A percentile compares a stretch with the other conserved stretches of the same genome.
phyloP scores from a whole-genome alignment of 2,888 invertebrate species.

The Phalera bucephala region DNA sequence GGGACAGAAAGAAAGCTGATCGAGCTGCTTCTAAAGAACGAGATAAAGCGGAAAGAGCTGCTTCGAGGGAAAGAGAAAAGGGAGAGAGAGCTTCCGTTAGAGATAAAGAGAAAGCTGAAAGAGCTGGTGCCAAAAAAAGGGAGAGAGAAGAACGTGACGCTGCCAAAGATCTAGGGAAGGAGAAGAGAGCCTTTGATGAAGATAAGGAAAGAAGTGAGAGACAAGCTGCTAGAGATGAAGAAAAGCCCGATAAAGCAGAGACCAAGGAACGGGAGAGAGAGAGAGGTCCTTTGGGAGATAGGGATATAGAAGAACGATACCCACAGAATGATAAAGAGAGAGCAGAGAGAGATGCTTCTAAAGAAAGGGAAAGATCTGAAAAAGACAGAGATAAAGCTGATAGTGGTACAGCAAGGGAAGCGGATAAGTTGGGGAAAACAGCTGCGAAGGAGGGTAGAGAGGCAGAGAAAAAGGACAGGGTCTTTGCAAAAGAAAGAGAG shows the following conservation, averaged over 20 bases:
- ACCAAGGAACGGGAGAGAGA: too few species aligned
- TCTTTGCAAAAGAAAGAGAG: neutral
- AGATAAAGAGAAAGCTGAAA: constrained; percentile 4
- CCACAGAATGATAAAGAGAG: constrained; percentile 4
- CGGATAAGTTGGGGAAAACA: constrained; percentile 5
- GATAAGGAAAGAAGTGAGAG: neutral
- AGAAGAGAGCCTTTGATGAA: neutral
- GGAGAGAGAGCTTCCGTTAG: constrained; percentile 2
- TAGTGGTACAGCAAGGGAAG: constrained; percentile 11
- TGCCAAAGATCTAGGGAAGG: neutral
- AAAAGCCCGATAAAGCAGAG: neutral
- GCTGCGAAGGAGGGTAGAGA: constrained; percentile 6
- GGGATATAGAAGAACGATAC: constrained; percentile 5
- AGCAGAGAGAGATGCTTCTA: constrained; percentile 7
- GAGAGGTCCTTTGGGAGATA: constrained; percentile 9
- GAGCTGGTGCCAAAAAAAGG: constrained; percentile 8
- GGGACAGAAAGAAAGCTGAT: too few species aligned
- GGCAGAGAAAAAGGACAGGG: constrained; percentile 8
- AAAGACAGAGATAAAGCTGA: constrained; percentile 5
- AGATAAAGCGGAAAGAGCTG: constrained; percentile 6
- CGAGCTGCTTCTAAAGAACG: constrained; percentile 1
- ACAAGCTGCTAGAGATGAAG: neutral
- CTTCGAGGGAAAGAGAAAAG: constrained; percentile 16
- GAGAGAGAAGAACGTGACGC: neutral
- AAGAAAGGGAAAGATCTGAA: constrained; percentile 7